These are phyloP conservation scores for Balaenoptera acutorostrata DNA, from an alignment of 2,113 vertebrate species.

Conservation along the genomic window DNA sequence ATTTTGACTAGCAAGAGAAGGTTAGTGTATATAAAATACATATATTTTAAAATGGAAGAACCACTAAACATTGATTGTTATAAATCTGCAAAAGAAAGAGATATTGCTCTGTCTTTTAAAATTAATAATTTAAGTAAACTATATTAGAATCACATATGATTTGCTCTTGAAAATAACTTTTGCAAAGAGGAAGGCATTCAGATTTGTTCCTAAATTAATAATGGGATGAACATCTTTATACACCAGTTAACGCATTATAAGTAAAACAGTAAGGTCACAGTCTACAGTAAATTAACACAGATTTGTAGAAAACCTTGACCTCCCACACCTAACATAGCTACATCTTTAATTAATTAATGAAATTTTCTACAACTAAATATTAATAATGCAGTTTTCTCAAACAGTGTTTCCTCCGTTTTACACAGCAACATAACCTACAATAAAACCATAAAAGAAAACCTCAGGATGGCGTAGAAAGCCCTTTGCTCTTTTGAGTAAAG, in stretches of 20 bases:
- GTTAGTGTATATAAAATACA: background rate
- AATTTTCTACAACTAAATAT: background rate
- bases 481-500: background rate
- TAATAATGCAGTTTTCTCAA: background rate
- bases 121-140: background rate
- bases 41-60: background rate
- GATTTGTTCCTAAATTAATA: background rate
- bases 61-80: background rate
- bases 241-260: background rate
- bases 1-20: background rate
- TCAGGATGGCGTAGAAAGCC: background rate
- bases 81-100: background rate
- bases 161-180: slow-evolving; percentile 9
- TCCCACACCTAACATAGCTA: background rate
- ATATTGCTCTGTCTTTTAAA: background rate
- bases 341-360: background rate
- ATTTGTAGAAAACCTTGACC: background rate
- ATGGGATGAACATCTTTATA: background rate
- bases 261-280: background rate
- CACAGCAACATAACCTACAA: background rate
- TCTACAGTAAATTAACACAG: background rate
- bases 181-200: background rate
- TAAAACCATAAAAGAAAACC: background rate
- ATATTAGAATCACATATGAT: background rate
- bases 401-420: background rate